Conservation (phyloP, 37 sponge, comb jelly and placozoan genomes). For the Halisarca cf. caerulea region DNA sequence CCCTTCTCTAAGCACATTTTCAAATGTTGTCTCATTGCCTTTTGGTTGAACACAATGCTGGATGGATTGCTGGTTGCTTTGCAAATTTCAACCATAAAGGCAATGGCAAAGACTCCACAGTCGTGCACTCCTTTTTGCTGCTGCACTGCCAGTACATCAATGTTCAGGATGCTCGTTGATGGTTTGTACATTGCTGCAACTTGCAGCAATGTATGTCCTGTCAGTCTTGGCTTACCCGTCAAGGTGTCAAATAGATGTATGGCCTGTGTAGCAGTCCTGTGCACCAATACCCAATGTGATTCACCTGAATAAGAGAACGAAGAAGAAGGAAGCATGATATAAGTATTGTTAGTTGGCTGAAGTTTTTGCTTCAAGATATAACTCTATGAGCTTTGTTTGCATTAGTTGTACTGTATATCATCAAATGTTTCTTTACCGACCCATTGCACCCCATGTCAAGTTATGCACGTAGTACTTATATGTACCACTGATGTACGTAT, state of each 20-base stretch:
- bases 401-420: too few relatives aligned
- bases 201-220: background rate
- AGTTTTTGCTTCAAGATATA: too few relatives aligned
- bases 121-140: background rate
- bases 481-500: too few relatives aligned
- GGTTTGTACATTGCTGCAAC: background rate
- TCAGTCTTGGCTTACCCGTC: background rate
- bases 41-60: background rate
- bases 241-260: too few relatives aligned
- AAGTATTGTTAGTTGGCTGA: too few relatives aligned
- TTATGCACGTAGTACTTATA: too few relatives aligned
- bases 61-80: background rate
- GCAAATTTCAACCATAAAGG: constrained; percentile 12
- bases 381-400: too few relatives aligned
- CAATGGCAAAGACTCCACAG: constrained; percentile 9
- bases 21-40: background rate
- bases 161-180: background rate
- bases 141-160: background rate
- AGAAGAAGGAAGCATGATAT: too few relatives aligned
- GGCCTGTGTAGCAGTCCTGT: too few relatives aligned
- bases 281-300: too few relatives aligned
- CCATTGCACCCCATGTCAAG: too few relatives aligned
- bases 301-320: background rate
- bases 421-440: too few relatives aligned
- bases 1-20: background rate